Evolutionary conservation across 2,113 vertebrate species (phyloP), one percentile per base, ranked within the genome.

Genomic region (Syrmaticus mikado): DNA sequence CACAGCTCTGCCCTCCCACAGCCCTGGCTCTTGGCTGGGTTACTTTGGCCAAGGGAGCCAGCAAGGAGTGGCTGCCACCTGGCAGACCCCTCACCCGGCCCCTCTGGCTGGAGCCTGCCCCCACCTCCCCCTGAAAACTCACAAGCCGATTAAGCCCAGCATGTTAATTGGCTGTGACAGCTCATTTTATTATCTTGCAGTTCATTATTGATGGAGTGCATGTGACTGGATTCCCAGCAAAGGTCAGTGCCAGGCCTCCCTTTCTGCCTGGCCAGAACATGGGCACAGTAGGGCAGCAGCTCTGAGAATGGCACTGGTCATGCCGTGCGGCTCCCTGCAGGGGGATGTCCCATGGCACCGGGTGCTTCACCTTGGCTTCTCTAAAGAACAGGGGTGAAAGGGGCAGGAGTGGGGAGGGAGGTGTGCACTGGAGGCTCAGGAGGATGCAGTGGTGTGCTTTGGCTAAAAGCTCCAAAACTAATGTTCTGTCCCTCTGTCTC

Each of bases 151-250:
- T 61, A 91, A 93, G 27, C 66, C 66, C 82, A 57, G 84, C 46
- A 15, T 80, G 86, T 77, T 97, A 97, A 97, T 93, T 95, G 90
- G 62, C 88, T 76, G 36, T 0, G 82, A 96, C 96, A 97, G 93
- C 62, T 96, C 66, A 84, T 95, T 95, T 87, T 66, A n/a, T 86
- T 94, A 12, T 76, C 66, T 55, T 50, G 34, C 57, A 18, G 64
- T 85, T n/a, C 6, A 55, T 61, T 96, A 97, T 95, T 40, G 95
- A 96, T 45, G 34, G 53, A 17, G 4, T 73, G 79, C 17, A 0
- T 76, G 79, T 88, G 96, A 94, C 77, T 64, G 66, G 55, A 28
- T 94, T 90, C 9, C 3, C 30, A 74, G 85, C 0, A 0, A 91
- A 96, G 89, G 93, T 96, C 93, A 72, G 28, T 27, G 68, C 43